A percentile compares a stretch with the other conserved stretches of the same genome.
phyloP scores from a whole-genome alignment of 2,113 vertebrate species.

The Eidolon helvum region DNA sequence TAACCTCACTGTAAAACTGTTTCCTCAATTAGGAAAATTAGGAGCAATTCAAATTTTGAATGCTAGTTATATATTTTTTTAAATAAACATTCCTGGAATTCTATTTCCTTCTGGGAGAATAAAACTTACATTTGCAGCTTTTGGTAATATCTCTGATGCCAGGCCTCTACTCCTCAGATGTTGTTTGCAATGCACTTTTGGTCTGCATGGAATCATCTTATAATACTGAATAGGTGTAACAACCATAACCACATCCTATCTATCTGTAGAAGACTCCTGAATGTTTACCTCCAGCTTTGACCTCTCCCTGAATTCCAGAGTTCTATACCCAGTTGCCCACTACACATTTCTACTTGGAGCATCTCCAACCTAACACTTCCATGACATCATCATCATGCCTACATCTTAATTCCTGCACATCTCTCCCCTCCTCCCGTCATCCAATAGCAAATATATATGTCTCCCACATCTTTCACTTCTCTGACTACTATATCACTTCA shows the following conservation, averaged over 20 bases:
- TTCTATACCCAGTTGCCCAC: not conserved
- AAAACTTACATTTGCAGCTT: not conserved
- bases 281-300: not conserved
- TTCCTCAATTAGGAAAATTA: conserved; percentile 27
- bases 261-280: not conserved
- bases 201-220: not conserved
- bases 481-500: not conserved
- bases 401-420: not conserved
- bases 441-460: not conserved
- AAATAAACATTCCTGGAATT: not conserved
- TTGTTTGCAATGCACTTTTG: not conserved
- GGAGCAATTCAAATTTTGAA: not conserved
- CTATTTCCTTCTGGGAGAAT: not conserved
- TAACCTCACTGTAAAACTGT: not conserved
- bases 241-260: not conserved
- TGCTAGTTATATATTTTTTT: not conserved
- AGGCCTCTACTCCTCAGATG: not conserved
- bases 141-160: not conserved
- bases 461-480: not conserved
- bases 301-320: not conserved
- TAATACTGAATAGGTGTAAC: not conserved
- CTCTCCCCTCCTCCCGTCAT: not conserved
- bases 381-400: not conserved
- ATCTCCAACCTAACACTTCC: not conserved
- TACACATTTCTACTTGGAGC: not conserved